Percentiles rank a stretch among this genome's conserved stretches.
Evolutionary conservation across 2,888 invertebrate genomes (phyloP).

Genomic region (Cataglyphis altisquamis): DNA sequence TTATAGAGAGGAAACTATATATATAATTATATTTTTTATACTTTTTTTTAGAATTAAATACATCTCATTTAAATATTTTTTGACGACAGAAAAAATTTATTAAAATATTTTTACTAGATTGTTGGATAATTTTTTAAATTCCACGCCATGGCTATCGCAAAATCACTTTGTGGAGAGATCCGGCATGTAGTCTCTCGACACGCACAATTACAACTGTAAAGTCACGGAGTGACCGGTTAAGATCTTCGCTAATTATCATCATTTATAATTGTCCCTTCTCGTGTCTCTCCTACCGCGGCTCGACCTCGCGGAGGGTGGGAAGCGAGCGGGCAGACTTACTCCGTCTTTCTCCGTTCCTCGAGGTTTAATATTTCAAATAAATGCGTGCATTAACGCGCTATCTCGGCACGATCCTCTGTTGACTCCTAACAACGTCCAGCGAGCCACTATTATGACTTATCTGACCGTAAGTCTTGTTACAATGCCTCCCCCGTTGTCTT

Average conservation of each 20-base stretch:
- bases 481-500: slow-evolving; percentile 70
- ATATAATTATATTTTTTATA: not conserved
- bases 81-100: not conserved
- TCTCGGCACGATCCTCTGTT: slow-evolving; percentile 84
- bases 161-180: slow-evolving; percentile 50
- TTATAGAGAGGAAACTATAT: not conserved
- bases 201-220: slow-evolving; percentile 74
- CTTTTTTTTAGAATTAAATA: not conserved
- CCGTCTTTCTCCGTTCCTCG: slow-evolving; percentile 67
- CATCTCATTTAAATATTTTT: not conserved
- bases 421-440: slow-evolving; percentile 84
- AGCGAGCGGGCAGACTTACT: slow-evolving; percentile 66
- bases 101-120: slow-evolving; percentile 17
- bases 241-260: slow-evolving; percentile 84
- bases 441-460: slow-evolving; percentile 84
- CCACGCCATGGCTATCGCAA: slow-evolving; percentile 31
- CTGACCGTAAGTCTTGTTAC: slow-evolving; percentile 75
- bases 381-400: slow-evolving; percentile 85
- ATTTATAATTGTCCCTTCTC: slow-evolving; percentile 83
- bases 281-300: slow-evolving; percentile 55
- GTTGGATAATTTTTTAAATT: slow-evolving; percentile 40
- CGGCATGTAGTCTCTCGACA: slow-evolving; percentile 56
- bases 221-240: slow-evolving; percentile 83
- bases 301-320: slow-evolving; percentile 58
- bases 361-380: slow-evolving; percentile 85